Evolutionary conservation across 2,797 vertebrate genomes (phyloP).

Genomic region (Poecile montanus): DNA sequence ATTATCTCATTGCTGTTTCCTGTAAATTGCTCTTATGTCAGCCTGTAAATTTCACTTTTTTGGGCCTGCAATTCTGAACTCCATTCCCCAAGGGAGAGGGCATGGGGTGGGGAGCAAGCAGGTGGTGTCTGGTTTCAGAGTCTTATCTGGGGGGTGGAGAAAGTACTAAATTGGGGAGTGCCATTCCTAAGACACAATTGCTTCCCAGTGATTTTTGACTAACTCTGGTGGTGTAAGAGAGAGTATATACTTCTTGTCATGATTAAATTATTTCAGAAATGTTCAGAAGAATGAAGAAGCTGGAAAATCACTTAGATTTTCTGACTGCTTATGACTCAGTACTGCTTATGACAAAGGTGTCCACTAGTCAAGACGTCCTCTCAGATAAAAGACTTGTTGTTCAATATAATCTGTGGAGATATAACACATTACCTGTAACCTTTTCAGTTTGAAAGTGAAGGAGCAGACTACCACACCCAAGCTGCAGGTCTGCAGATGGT

Average conservation of each 20-base stretch:
- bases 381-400: neutral
- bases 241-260: neutral
- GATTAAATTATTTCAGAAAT: neutral
- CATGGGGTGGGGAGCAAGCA: neutral
- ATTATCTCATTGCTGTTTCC: neutral
- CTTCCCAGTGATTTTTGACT: neutral
- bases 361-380: neutral
- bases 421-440: neutral
- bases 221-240: neutral
- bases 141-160: neutral
- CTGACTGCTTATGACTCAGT: neutral
- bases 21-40: neutral
- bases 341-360: neutral
- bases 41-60: neutral
- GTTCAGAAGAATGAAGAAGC: neutral
- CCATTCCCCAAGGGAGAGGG: rapidly evolving
- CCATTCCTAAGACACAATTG: neutral
- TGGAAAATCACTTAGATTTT: neutral
- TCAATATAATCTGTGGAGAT: neutral
- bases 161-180: neutral
- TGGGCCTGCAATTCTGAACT: neutral
- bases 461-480: neutral
- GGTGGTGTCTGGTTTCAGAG: neutral
- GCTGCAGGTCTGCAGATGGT: neutral
- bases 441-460: neutral